phyloP scores from a whole-genome alignment of 2,113 vertebrate genomes.

The Scomber colias region DNA sequence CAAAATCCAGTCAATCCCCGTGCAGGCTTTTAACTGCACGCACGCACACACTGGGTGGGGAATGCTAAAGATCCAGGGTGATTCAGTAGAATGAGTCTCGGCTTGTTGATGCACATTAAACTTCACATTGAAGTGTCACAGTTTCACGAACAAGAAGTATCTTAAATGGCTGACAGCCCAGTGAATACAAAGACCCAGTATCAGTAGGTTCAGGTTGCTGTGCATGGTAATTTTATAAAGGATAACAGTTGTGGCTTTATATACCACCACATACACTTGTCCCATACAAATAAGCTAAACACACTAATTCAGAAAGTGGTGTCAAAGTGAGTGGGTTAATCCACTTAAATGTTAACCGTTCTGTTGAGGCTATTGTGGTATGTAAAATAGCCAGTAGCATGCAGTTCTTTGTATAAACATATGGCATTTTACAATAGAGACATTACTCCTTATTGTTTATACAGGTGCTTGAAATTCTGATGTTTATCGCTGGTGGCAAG shows the following conservation, averaged over 20 bases:
- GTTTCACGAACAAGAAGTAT: constrained; percentile 21
- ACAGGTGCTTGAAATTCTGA: background rate
- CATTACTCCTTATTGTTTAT: background rate
- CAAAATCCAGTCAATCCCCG: constrained; percentile 33
- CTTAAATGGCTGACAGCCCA: constrained; percentile 10
- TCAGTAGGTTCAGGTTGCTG: background rate
- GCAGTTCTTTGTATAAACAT: background rate
- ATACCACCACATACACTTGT: background rate
- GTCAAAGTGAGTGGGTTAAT: no score
- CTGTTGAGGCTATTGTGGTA: no score
- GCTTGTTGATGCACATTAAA: constrained; percentile 74
- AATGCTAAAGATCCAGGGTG: constrained; percentile 42
- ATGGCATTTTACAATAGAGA: background rate
- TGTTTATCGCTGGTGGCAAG: constrained; percentile 10
- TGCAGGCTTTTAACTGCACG: constrained; percentile 16
- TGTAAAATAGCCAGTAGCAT: background rate
- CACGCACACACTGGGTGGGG: constrained; percentile 38
- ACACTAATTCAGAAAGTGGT: no score
- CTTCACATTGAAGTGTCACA: constrained; percentile 45
- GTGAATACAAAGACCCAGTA: constrained; percentile 7
- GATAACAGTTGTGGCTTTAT: background rate
- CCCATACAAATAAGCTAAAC: no score
- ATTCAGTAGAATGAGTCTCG: constrained; percentile 66
- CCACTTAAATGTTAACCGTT: no score
- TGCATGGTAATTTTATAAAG: background rate